Base-by-base conservation (phyloP, 2,888 invertebrate genomes). In the Drosophila robusta region DNA sequence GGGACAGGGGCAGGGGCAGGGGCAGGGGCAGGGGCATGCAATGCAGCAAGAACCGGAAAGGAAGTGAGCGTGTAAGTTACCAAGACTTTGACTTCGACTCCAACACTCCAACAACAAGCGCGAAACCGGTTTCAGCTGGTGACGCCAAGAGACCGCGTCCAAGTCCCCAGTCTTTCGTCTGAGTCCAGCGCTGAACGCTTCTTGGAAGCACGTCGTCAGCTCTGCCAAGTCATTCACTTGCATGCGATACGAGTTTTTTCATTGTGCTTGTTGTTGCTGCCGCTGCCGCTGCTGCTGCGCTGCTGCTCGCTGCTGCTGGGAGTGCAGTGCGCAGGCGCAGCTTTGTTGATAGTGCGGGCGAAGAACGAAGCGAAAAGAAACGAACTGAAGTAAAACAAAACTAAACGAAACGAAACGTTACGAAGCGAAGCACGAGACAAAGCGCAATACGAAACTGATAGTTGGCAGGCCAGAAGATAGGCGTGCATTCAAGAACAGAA, bases 51-150 rank as follows among this genome's bases (percentile, higher is more conserved):
- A 85, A 85, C 85, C 89, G 85, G 85, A 85, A 85, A 85, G 85
- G 89, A 85, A 88, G 89, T 85, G 78, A 85, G 70, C 87, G 83
- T 79, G 86, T 87, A 82, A 78, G 86, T 85, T 80, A 78, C 80
- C 84, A 87, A 80, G 86, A 80, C 86, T 81, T 81, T 82, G 81
- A 82, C 84, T 84, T 81, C 80, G 60, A 63, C 80, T 61, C 36
- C 58, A 41, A 47, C 26, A 60, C 32, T 24, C 14, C 42, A 56
- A 46, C 45, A 16, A 57, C 18, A 34, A 12, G 34, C 34, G 50
- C 58, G 34, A 46, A 87, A 82, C 82, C 82, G 85, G 82, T 82
- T 82, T 39, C 22, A 57, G 24, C 61, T 60, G 61, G 46, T 62
- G 52, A 56, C 70, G 64, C 70, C 54, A 41, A 44, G 51, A n/a